A percentile compares a stretch with the other conserved stretches of the same genome.
phyloP scores from a whole-genome alignment of 2,888 invertebrate genomes.

The Parasteatoda lunata region DNA sequence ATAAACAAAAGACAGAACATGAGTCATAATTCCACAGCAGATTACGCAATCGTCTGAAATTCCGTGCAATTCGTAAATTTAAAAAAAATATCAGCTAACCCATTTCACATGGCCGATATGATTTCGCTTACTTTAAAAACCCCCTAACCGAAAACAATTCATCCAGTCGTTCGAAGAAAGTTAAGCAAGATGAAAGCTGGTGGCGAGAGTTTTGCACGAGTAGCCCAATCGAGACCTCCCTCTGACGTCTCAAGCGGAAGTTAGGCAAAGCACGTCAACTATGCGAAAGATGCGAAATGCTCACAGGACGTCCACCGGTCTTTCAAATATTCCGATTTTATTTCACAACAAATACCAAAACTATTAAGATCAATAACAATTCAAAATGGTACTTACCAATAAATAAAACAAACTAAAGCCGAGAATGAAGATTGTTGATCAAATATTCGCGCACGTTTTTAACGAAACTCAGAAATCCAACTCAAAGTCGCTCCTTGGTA shows the following conservation, averaged over 20 bases:
- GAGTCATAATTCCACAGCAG: background rate
- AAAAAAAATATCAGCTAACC: conserved; percentile 1
- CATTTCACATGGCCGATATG: conserved; percentile 3
- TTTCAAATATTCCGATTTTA: conserved; percentile 9
- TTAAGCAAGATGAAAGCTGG: background rate
- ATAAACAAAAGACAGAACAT: background rate
- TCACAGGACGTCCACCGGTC: conserved; percentile 42
- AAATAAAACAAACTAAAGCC: conserved; percentile 48
- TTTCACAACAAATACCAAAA: background rate
- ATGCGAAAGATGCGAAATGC: conserved; percentile 74
- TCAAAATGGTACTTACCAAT: conserved; percentile 59
- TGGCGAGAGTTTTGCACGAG: background rate
- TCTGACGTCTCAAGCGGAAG: conserved; percentile 72
- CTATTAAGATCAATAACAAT: conserved; percentile 45
- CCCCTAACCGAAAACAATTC: background rate
- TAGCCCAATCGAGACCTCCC: conserved; percentile 2
- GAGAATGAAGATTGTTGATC: conserved; percentile 44
- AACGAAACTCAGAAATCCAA: conserved; percentile 50
- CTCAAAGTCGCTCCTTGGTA: conserved; percentile 80
- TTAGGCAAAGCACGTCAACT: conserved; percentile 74
- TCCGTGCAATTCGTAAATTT: background rate
- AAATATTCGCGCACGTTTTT: conserved; percentile 55
- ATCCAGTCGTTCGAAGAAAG: background rate
- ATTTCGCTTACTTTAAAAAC: background rate
- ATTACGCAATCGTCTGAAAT: conserved; percentile 3